phyloP scores from a whole-genome alignment of 1,140 invertebrate genomes.

The Glomeris maerens region DNA sequence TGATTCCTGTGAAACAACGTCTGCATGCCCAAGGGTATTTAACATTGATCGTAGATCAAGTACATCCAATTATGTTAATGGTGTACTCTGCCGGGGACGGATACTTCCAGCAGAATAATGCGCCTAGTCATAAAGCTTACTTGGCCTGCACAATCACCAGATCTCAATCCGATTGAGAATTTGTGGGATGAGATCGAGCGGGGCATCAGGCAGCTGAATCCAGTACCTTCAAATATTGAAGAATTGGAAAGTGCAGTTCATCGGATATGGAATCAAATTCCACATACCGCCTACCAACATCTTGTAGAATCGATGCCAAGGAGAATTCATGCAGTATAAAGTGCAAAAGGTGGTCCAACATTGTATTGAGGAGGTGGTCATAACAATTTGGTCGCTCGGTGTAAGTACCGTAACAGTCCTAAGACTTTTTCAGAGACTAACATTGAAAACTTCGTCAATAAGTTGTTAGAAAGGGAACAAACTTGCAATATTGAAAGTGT shows the following conservation, averaged over 20 bases:
- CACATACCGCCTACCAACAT: slow-evolving; percentile 5
- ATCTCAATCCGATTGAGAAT: slow-evolving; percentile 16
- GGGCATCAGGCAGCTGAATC: background rate
- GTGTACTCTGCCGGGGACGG: background rate
- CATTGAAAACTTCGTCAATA: no score
- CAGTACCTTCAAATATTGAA: background rate
- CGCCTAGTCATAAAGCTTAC: background rate
- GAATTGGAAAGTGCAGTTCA: background rate
- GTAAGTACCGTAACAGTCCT: no score
- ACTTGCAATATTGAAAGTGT: no score
- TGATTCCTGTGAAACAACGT: slow-evolving; percentile 1
- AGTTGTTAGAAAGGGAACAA: no score
- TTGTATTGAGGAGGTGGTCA: background rate
- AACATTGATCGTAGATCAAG: no score
- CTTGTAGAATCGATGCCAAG: slow-evolving; percentile 8
- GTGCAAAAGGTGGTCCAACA: slow-evolving; percentile 4
- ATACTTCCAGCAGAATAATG: slow-evolving; percentile 7
- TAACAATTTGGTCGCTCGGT: background rate
- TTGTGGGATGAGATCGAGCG: slow-evolving; percentile 5
- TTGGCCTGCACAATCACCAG: no score
- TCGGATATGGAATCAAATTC: no score
- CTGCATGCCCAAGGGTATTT: no score
- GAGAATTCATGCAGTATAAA: no score
- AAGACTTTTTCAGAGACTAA: no score
- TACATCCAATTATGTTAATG: background rate